Evolutionary conservation across 2,113 vertebrate species (phyloP), one percentile per base, ranked within the genome.

Genomic region (Phaethornis superciliosus): DNA sequence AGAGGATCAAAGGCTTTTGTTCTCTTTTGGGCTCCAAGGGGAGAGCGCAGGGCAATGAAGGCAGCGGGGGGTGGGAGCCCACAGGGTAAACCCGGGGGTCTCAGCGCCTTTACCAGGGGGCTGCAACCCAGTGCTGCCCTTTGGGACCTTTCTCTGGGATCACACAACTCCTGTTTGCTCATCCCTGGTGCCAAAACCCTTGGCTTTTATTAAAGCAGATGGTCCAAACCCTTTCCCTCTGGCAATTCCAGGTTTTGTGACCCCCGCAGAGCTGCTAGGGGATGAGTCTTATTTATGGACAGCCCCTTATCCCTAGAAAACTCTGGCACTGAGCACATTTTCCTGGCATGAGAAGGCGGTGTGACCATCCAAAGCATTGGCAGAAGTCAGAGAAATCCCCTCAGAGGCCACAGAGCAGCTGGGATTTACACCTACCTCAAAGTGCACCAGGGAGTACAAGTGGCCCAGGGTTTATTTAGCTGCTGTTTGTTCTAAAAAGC

Each of bases 1-100:
- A 58, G 85, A 40, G 16, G 47, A 93, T 95, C 93, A 94, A 93
- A 96, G 93, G 33, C 94, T 90, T 95, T 95, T 95, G 91, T 89
- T 94, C 86, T 83, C 27, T 0, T 58, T 27, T 58, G 35, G 44
- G 69, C 72, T 90, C 78, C 42, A 1, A 28, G 63, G 88, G 37
- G 46, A 17, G 47, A 70, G 10, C 0, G 1, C 1, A 4, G 49
- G 2, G 21, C 17, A 51, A 12, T 18, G 67, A 33, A 63, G 59
- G 33, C 10, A 22, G 42, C 15, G 19, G 46, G 1, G 32, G 10
- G 18, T 47, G 64, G 20, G 15, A 32, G 15, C n/a, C n/a, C n/a
- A n/a, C n/a, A 10, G 59, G 20, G 37, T 4, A 69, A 72, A 82
- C 4, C 17, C 0, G 2, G 75, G 23, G 54, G 2, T 22, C 10